Base-by-base conservation (phyloP, 2,797 vertebrate genomes). In the Salarias fasciatus region DNA sequence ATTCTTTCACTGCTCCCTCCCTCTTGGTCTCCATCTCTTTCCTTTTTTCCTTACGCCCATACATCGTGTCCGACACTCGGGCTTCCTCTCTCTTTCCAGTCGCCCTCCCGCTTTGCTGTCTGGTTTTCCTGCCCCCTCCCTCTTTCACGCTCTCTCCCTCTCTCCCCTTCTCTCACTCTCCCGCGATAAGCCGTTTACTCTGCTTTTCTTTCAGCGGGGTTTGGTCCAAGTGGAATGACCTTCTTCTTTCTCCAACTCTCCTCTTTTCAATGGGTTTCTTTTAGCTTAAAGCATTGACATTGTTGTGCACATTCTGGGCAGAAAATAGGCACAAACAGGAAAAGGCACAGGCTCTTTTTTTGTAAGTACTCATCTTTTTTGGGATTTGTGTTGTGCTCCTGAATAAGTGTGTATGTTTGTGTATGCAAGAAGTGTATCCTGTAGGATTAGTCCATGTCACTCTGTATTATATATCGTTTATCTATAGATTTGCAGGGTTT, bases 301-400 rank as follows among this genome's bases (percentile, higher is more conserved):
- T 75, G 60, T 75, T 50, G 60, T 73, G 50, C 41, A 64, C 65
- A 64, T 37, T 76, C 73, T 68, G 24, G 35, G 66, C 47, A 3
- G 5, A 61, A 30, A 38, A 78, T 4, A 38, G 4, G 11, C 1
- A 38, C 41, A 75, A 42, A 52, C 33, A 33, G 51, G 53, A 73
- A 60, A 72, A 58, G 44, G 48, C 12, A 42, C 49, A 38, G 47
- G 67, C 63, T 69, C 33, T 48, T 15, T 75, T 45, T 35, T 49
- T 78, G 86, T 91, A 78, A 90, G 89, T 91, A 87, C 36, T 42
- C 28, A 5, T 50, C 43, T 70, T 78, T 75, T 63, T 9, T 45
- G 64, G 29, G 33, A 11, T 74, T 65, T 44, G 36, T 47, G 35
- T 47, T 67, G 28, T 56, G 29, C 31, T 70, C 37, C 52, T 61